A percentile compares a stretch with the other conserved stretches of the same genome.
phyloP scores from a whole-genome alignment of 2,888 invertebrate genomes.

The Eupeodes luniger region DNA sequence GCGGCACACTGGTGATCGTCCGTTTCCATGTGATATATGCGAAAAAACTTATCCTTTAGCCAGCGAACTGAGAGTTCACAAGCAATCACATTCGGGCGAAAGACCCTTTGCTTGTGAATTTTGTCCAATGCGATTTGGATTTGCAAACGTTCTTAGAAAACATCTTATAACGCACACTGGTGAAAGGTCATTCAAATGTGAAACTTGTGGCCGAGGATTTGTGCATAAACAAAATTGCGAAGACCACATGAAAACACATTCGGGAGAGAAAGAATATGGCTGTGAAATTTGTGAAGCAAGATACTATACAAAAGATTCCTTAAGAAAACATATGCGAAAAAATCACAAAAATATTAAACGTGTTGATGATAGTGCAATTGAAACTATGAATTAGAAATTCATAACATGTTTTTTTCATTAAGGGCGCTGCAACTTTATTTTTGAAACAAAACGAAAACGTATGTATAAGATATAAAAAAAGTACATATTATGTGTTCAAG shows the following conservation, averaged over 20 bases:
- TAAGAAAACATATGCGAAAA: constrained; percentile 25
- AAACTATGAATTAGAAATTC: constrained; percentile 9
- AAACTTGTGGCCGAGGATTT: constrained; percentile 25
- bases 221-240: constrained; percentile 36
- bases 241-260: constrained; percentile 40
- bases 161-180: constrained; percentile 30
- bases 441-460: too few species aligned
- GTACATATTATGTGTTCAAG: too few species aligned
- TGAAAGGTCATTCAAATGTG: constrained; percentile 34
- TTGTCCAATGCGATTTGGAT: constrained; percentile 40
- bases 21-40: constrained; percentile 34
- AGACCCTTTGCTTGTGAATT: constrained; percentile 37
- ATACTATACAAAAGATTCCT: constrained; percentile 35
- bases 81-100: constrained; percentile 30
- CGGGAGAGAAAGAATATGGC: constrained; percentile 23
- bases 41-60: constrained; percentile 25
- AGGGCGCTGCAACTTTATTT: too few species aligned
- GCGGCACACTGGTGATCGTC: constrained; percentile 35
- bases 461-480: too few species aligned
- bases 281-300: constrained; percentile 18
- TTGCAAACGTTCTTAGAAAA: constrained; percentile 36
- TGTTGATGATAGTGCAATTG: not conserved
- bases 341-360: constrained; percentile 20
- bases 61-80: constrained; percentile 33
- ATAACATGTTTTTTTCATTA: not conserved